Percentiles rank a stretch among this genome's conserved stretches.
Evolutionary conservation across 2,888 invertebrate species (phyloP).

Genomic region (Molorchus minor): DNA sequence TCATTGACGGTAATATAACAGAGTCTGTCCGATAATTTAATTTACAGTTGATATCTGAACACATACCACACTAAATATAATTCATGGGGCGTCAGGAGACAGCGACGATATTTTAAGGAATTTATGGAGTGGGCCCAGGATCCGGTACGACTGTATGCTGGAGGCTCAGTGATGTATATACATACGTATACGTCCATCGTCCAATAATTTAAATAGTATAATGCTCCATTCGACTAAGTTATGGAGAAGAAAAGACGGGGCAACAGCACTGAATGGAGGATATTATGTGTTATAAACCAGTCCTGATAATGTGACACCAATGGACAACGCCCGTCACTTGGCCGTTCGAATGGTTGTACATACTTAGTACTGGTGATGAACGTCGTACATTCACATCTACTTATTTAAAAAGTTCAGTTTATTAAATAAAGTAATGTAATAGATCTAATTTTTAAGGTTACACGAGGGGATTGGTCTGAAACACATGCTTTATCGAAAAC

Average conservation of each 20-base stretch:
- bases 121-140: slow-evolving; percentile 36
- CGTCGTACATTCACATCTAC: too few relatives aligned
- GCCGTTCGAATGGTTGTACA: too few relatives aligned
- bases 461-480: too few relatives aligned
- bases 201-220: slow-evolving; percentile 41
- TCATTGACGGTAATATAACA: slow-evolving; percentile 1
- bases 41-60: slow-evolving; percentile 10
- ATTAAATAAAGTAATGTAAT: too few relatives aligned
- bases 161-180: slow-evolving; percentile 34
- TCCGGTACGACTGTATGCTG: slow-evolving; percentile 34
- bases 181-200: slow-evolving; percentile 37
- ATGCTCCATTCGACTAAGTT: slow-evolving; percentile 34
- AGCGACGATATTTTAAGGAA: slow-evolving; percentile 38
- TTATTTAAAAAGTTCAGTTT: too few relatives aligned
- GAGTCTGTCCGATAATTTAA: slow-evolving; percentile 1
- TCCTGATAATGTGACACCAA: slow-evolving; percentile 33
- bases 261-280: slow-evolving; percentile 25
- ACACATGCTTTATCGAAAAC: too few relatives aligned
- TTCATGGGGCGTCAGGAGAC: slow-evolving; percentile 32
- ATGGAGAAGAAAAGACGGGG: slow-evolving; percentile 28
- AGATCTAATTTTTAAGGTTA: too few relatives aligned
- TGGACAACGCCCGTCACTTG: slow-evolving; percentile 37
- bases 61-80: slow-evolving; percentile 32
- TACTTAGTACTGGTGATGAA: slow-evolving; percentile 15
- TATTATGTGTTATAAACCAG: slow-evolving; percentile 31